phyloP scores from a whole-genome alignment of 92 coral and sea anemone genomes.

The Palythoa grandiflora region DNA sequence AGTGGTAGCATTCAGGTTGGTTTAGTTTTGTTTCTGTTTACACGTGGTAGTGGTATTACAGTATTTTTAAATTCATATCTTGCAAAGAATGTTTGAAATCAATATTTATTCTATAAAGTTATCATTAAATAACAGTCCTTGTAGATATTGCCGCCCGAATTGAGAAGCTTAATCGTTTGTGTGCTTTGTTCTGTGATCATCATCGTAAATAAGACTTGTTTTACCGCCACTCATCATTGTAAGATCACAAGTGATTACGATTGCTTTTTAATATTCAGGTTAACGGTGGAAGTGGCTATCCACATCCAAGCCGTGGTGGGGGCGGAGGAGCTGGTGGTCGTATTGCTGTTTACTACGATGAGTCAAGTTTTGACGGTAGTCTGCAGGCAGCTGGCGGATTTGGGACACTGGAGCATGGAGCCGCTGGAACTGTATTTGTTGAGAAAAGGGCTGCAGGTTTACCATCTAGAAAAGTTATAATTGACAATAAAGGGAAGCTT shows the following conservation, averaged over 20 bases:
- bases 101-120: no score
- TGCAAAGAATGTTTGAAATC: no score
- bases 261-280: conserved; percentile 42
- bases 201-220: no score
- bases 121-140: no score
- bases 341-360: conserved; percentile 70
- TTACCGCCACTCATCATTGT: no score
- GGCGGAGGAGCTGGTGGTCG: conserved; percentile 86
- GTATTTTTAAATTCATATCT: no score
- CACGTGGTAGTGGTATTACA: neutral
- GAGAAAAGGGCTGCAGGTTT: conserved; percentile 38
- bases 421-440: conserved; percentile 74
- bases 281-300: conserved; percentile 71
- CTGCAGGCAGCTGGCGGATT: conserved; percentile 72
- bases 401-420: conserved; percentile 68
- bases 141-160: no score
- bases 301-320: conserved; percentile 59
- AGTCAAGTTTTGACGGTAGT: conserved; percentile 63
- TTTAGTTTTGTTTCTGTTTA: neutral
- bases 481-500: conserved; percentile 62
- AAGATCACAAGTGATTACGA: neutral
- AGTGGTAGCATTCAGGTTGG: conserved; percentile 73
- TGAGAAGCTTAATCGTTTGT: no score
- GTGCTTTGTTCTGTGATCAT: no score
- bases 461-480: conserved; percentile 38